Evolutionary conservation across 53 echinoderm and acorn worm genomes (phyloP), one percentile per base, ranked within the genome.

Genomic region (Temnopleurus reevesii): DNA sequence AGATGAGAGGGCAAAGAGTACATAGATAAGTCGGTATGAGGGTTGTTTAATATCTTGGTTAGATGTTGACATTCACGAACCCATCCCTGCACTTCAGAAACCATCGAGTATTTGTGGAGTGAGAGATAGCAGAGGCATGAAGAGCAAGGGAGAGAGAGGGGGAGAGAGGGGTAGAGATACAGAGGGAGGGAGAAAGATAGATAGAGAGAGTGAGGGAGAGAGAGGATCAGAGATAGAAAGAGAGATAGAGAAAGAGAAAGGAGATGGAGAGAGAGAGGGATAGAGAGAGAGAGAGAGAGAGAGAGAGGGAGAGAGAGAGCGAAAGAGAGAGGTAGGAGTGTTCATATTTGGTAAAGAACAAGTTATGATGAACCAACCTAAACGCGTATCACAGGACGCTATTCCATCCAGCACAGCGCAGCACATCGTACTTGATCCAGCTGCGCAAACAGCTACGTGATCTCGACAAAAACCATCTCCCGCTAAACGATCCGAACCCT

Each of bases 391-490:
- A 23, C 71, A 41, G 71, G 71, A 71, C 71, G 13, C n/a, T 71
- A n/a, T 71, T 71, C 41, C 41, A 71, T 41, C 38, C 71, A 0
- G 38, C 71, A 71, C 41, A n/a, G 71, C 21, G 43, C 34, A 79
- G 49, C 47, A 30, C 79, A 19, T 28, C 49, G 30, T 28, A 79
- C 49, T 79, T 41, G 56, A 44, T 71, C 66, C 88, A 87, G 88
- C 88, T 87, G 88, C 88, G 88, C 88, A 87, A 87, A 87, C 54
- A 87, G 26, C 65, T 49, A 51, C 88, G 88, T 87, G 88, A 66
- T 24, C 23, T 31, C 51, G 51, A 87, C 88, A 87, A 87, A 87
- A 71, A 71, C 35, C 27, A 23, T 60, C 43, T 15, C 31, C 46
- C 86, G 46, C 86, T 60, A 85, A 60, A 85, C 79, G 79, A 38